A percentile compares a stretch with the other conserved stretches of the same genome.
Evolutionary conservation across 64 coral and sea anemone species (phyloP).

Genomic region (Trachythela sp.): DNA sequence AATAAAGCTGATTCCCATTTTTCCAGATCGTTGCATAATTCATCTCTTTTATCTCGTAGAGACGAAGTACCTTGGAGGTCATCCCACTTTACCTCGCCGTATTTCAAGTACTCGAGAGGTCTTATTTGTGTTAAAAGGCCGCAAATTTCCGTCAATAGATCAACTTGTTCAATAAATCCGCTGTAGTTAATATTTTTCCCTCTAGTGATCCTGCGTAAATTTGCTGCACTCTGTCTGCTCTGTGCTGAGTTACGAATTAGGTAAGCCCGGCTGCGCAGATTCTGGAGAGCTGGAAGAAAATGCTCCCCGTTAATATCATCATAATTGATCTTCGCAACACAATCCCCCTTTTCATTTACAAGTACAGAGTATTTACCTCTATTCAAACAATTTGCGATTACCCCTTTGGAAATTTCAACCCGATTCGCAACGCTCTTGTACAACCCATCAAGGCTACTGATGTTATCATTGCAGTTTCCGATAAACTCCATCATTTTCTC

Average conservation of each 20-base stretch:
- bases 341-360: background rate
- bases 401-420: constrained; percentile 84
- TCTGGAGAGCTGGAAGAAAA: constrained; percentile 43
- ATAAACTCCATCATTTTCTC: constrained; percentile 71
- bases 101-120: constrained; percentile 28
- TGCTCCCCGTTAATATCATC: background rate
- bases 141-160: constrained; percentile 54
- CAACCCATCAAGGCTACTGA: constrained; percentile 68
- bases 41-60: constrained; percentile 8
- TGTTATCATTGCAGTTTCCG: constrained; percentile 49
- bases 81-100: background rate
- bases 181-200: background rate
- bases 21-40: background rate
- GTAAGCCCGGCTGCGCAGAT: constrained; percentile 76
- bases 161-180: constrained; percentile 41
- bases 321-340: background rate
- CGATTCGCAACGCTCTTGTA: constrained; percentile 78
- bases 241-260: constrained; percentile 39
- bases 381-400: constrained; percentile 66
- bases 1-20: constrained; percentile 43
- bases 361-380: constrained; percentile 17
- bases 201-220: background rate
- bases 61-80: background rate
- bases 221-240: background rate
- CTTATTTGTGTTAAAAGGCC: constrained; percentile 13